Evolutionary conservation across 2,113 vertebrate genomes (phyloP).

Genomic region (Thomomys bottae): DNA sequence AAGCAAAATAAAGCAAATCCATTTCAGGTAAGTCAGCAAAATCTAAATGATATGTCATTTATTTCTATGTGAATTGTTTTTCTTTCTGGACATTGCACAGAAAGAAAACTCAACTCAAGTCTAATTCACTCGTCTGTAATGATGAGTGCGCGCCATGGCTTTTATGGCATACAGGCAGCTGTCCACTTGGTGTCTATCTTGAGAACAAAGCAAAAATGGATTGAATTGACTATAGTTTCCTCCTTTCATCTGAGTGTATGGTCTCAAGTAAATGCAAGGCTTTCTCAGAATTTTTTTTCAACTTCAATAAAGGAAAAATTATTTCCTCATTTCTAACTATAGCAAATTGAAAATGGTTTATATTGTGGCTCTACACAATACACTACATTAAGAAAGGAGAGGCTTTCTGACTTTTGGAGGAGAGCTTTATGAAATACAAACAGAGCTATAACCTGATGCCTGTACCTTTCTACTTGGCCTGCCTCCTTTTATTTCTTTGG

Average conservation of each 20-base stretch:
- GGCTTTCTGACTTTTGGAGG: neutral
- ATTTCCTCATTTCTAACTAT: slow-evolving; percentile 43
- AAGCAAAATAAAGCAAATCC: neutral
- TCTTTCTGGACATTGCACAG: slow-evolving; percentile 18
- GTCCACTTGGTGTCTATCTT: neutral
- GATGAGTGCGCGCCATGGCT: neutral
- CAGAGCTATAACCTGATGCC: neutral
- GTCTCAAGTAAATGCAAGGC: slow-evolving; percentile 44
- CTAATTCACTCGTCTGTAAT: slow-evolving; percentile 41
- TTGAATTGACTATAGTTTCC: slow-evolving; percentile 29
- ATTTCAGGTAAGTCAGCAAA: slow-evolving; percentile 23
- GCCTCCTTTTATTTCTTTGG: slow-evolving; percentile 32
- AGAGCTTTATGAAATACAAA: neutral
- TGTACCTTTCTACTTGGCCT: neutral
- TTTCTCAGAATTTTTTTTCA: slow-evolving; percentile 46
- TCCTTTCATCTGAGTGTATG: slow-evolving; percentile 56
- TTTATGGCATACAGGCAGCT: neutral
- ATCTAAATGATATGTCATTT: slow-evolving; percentile 9
- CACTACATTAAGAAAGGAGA: neutral
- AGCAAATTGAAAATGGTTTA: slow-evolving; percentile 44
- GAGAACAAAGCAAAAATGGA: slow-evolving; percentile 65
- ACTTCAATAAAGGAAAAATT: slow-evolving; percentile 49
- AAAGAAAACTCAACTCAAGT: too few species aligned
- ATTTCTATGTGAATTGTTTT: slow-evolving; percentile 20
- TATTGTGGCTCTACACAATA: neutral